phyloP scores from a whole-genome alignment of 1,140 invertebrate genomes.

The Vanessa atalanta region DNA sequence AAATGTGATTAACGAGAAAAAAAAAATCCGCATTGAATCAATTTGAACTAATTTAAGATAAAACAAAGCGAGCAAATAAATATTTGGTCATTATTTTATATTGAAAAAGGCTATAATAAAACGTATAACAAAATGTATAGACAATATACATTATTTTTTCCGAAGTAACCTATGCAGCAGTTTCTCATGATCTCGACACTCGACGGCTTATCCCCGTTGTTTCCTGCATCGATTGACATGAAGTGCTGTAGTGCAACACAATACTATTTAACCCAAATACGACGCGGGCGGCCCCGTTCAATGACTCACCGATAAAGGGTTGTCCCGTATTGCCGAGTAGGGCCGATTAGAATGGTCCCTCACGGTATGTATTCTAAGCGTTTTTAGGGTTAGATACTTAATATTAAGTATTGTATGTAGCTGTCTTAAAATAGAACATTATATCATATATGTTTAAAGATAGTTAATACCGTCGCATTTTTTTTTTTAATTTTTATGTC shows the following conservation, averaged over 20 bases:
- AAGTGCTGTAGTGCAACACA: constrained; percentile 42
- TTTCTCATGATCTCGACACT: constrained; percentile 26
- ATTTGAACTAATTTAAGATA: too few relatives aligned
- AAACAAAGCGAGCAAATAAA: too few relatives aligned
- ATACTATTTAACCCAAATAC: constrained; percentile 47
- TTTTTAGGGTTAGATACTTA: background rate
- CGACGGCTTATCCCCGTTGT: constrained; percentile 18
- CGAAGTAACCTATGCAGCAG: background rate
- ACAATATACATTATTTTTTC: background rate
- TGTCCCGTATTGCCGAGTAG: constrained; percentile 14
- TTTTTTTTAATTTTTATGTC: too few relatives aligned
- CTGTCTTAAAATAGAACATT: too few relatives aligned
- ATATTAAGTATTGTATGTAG: background rate
- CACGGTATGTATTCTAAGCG: background rate
- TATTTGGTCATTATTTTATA: too few relatives aligned
- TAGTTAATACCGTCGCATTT: too few relatives aligned
- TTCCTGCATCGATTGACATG: constrained; percentile 31
- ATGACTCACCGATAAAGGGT: constrained; percentile 47
- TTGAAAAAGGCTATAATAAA: background rate
- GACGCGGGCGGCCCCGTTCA: constrained; percentile 36
- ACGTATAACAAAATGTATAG: too few relatives aligned
- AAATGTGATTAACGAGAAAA: too few relatives aligned
- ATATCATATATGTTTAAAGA: too few relatives aligned
- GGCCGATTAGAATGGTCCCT: constrained; percentile 1
- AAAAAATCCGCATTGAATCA: too few relatives aligned